Evolutionary conservation across 1,140 invertebrate species (phyloP), one percentile per base, ranked within the genome.

Genomic region (Tribolium castaneum): DNA sequence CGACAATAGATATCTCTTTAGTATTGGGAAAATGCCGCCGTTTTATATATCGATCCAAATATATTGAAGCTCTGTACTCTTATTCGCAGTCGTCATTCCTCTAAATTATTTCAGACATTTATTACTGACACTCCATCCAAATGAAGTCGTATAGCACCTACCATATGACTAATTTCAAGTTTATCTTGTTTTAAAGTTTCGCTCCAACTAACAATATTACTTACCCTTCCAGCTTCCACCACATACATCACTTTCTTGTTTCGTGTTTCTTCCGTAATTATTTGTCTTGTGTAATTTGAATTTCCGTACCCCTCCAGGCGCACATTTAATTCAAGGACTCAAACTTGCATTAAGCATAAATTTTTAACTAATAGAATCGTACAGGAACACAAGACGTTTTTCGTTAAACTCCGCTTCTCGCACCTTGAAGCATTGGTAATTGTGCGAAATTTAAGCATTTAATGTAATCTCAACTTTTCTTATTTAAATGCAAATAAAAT

Each of bases 401-500:
- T 51, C 16, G n/a, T 14, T 49, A 49, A 13, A 73, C n/a, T 30
- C 45, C 22, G 54, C 12, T 73, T 73, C 52, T 73, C 51, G 51
- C 51, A 73, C 45, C 22, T 52, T 52, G 45, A 54, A 50, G 52
- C 71, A 73, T 73, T 14, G 52, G 71, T 73, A 73, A 73, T 73
- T 50, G 71, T 35, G 54, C 16, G 49, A 73, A 73, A 54, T 54
- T 73, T 54, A 54, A 54, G 71, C 71, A 73, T 73, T 66, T 73
- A 73, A 73, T 52, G 71, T 73, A 73, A 73, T 51, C 71, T 54
- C 10, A 73, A 73, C 71, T 73, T 73, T 73, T 73, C 71, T 73
- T 73, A 73, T 73, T 73, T 73, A 73, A 73, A 73, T 73, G 71
- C 71, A 52, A 73, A 73, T 73, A 73, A 73, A 52, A 73, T 73